These are phyloP conservation scores for Naja naja DNA, from an alignment of 2,113 vertebrate species.

Conservation along the genomic window DNA sequence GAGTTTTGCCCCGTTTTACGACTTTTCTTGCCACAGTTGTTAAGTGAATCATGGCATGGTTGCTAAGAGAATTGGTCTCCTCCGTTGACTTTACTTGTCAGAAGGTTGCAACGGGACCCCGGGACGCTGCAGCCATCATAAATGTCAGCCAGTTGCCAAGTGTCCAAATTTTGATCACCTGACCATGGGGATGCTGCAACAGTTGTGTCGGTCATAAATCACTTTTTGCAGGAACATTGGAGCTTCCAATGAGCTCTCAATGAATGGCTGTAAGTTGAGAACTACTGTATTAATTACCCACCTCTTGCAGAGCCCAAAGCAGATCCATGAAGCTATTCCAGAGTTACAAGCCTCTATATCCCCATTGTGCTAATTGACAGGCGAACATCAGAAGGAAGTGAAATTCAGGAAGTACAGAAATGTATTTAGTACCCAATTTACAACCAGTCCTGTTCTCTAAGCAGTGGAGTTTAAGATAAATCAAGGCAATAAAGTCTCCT, in stretches of 20 bases:
- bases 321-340: not conserved
- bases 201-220: not conserved
- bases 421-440: not conserved
- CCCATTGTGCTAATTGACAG: not conserved
- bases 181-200: not conserved
- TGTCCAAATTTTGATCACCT: not conserved
- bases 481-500: not conserved
- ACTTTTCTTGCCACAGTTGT: not conserved
- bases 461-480: not conserved
- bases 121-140: not conserved
- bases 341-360: not conserved
- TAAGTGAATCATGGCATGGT: not conserved
- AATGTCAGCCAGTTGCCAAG: not conserved
- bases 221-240: not conserved
- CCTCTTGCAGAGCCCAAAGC: not conserved
- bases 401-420: not conserved
- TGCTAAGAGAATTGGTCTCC: not conserved
- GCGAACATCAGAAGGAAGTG: not conserved
- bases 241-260: not conserved
- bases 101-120: not conserved
- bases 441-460: not conserved
- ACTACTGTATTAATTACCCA: not conserved
- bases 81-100: not conserved
- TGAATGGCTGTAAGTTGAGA: not conserved
- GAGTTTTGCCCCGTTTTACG: not conserved